These are phyloP conservation scores for Tarsius wallacei DNA, from an alignment of 2,797 vertebrate genomes.

Conservation along the genomic window DNA sequence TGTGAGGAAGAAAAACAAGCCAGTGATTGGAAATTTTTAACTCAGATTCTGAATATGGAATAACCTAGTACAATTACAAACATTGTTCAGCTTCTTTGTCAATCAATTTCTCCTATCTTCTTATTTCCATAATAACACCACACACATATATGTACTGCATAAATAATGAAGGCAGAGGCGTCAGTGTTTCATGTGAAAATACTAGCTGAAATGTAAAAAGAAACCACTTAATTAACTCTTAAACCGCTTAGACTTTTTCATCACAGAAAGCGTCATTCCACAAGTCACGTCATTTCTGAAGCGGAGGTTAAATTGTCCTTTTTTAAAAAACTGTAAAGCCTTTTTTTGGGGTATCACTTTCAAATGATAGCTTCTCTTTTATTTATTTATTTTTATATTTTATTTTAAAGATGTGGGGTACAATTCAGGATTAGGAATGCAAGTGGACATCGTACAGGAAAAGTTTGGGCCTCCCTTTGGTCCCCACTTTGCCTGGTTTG, in stretches of 20 bases:
- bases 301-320: conserved; percentile 87
- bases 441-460: too few species aligned
- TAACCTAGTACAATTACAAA: background rate
- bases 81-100: background rate
- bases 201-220: conserved; percentile 66
- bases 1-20: conserved; percentile 56
- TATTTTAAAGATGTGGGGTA: too few species aligned
- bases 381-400: too few species aligned
- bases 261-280: conserved; percentile 76
- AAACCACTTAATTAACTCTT: conserved; percentile 73
- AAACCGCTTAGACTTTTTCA: conserved; percentile 68
- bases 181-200: conserved; percentile 61
- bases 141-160: background rate
- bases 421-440: too few species aligned
- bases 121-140: background rate
- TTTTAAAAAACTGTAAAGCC: conserved; percentile 73
- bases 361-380: too few species aligned
- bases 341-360: too few species aligned
- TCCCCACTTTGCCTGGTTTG: too few species aligned
- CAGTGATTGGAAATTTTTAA: background rate
- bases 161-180: background rate
- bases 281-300: conserved; percentile 84
- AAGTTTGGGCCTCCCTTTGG: too few species aligned
- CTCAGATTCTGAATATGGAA: conserved; percentile 12
- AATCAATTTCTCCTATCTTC: background rate